These are phyloP conservation scores for Corydoras maculifer DNA, from an alignment of 2,113 vertebrate genomes.

Conservation along the genomic window DNA sequence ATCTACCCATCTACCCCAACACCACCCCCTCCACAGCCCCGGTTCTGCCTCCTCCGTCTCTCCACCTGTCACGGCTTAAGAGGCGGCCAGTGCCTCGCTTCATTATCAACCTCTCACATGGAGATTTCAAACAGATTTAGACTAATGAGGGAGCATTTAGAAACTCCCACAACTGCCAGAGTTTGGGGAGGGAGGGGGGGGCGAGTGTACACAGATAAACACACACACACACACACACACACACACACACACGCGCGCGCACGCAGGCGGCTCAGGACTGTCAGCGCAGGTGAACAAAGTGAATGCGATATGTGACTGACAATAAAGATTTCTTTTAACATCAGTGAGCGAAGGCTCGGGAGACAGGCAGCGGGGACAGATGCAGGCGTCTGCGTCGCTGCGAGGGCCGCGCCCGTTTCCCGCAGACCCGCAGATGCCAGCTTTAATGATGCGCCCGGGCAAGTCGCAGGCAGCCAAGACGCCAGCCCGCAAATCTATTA, in stretches of 20 bases:
- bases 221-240: slow-evolving; percentile 58
- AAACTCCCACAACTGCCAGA: slow-evolving; percentile 72
- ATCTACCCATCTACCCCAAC: slow-evolving; percentile 37
- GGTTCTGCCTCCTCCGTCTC: slow-evolving; percentile 28
- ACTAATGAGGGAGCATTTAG: slow-evolving; percentile 93
- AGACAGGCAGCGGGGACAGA: slow-evolving; percentile 86
- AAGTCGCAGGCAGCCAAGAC: slow-evolving; percentile 52
- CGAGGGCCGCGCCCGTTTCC: slow-evolving; percentile 70
- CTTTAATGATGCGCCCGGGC: slow-evolving; percentile 62
- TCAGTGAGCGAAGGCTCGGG: slow-evolving; percentile 81
- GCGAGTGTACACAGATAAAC: slow-evolving; percentile 25
- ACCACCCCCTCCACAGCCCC: slow-evolving; percentile 14
- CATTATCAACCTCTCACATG: slow-evolving; percentile 62
- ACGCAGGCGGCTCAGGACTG: slow-evolving; percentile 68
- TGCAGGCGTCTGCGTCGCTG: slow-evolving; percentile 72
- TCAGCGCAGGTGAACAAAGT: slow-evolving; percentile 95
- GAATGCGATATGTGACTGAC: slow-evolving; percentile 94
- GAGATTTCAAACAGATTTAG: slow-evolving; percentile 90
- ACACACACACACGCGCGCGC: slow-evolving; percentile 24
- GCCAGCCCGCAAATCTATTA: slow-evolving; percentile 61
- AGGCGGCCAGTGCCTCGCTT: slow-evolving; percentile 57
- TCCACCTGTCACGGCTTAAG: slow-evolving; percentile 61
- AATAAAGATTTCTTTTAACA: slow-evolving; percentile 98
- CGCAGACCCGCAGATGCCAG: slow-evolving; percentile 63
- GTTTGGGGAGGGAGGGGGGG: no score